A percentile compares a stretch with the other conserved stretches of the same genome.
Conservation (phyloP, 2,113 vertebrate species). For the Eidolon helvum region DNA sequence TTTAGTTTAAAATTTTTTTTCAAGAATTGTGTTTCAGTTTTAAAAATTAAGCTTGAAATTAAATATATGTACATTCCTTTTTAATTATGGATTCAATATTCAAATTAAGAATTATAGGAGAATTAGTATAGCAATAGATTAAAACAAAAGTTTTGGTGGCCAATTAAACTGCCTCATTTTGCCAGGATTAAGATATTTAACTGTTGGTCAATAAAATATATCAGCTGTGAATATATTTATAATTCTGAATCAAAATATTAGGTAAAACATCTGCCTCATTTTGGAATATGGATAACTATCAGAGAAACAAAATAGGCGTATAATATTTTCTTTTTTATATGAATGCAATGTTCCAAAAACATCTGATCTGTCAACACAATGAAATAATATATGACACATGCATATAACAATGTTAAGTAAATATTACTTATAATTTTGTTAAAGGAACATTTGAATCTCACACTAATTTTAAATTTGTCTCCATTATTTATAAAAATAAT, state of each 20-base stretch:
- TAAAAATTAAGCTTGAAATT: neutral
- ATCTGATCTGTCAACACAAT: neutral
- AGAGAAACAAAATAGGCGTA: neutral
- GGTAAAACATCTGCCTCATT: neutral
- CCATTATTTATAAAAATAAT: neutral
- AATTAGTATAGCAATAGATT: neutral
- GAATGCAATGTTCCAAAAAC: neutral
- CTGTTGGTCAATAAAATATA: neutral
- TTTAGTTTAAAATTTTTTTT: neutral
- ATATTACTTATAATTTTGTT: neutral
- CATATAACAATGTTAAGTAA: neutral
- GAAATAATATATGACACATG: neutral
- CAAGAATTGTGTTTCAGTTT: neutral
- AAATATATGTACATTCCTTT: neutral
- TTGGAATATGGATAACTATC: neutral
- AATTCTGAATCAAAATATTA: neutral
- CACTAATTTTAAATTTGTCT: neutral
- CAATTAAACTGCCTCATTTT: neutral
- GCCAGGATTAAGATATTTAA: neutral
- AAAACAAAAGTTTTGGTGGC: neutral
- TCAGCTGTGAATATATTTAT: neutral
- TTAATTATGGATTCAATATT: neutral
- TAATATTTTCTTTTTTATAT: neutral
- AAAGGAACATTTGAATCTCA: neutral
- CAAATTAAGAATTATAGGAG: neutral